phyloP scores from a whole-genome alignment of 1,140 invertebrate species.

The Drosophila varians region DNA sequence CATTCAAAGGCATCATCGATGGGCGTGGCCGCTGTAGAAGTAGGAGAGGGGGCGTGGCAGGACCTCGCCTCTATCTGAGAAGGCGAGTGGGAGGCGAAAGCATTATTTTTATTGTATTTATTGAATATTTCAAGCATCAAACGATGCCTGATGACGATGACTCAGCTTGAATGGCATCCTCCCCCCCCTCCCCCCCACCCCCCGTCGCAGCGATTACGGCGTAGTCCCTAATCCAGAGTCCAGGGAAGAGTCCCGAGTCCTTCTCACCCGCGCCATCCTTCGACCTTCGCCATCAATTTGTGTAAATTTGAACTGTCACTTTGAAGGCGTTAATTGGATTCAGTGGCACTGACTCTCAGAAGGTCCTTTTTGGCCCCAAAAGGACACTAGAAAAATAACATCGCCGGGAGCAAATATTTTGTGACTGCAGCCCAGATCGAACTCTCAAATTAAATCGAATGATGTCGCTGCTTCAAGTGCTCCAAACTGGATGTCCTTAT shows the following conservation, averaged over 20 bases:
- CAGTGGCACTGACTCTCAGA: constrained; percentile 47
- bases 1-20: constrained; percentile 37
- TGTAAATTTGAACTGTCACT: constrained; percentile 82
- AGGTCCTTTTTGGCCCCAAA: constrained; percentile 19
- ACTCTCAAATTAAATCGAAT: constrained; percentile 40
- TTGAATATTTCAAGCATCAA: constrained; percentile 76
- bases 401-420: constrained; percentile 22
- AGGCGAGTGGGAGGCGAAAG: neutral
- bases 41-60: too few species aligned
- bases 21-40: neutral
- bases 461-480: constrained; percentile 28
- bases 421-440: constrained; percentile 18
- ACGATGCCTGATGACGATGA: constrained; percentile 67
- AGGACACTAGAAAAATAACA: constrained; percentile 8
- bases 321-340: constrained; percentile 81
- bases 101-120: constrained; percentile 76
- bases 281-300: constrained; percentile 67
- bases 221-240: constrained; percentile 1
- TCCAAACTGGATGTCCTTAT: neutral
- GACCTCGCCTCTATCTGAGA: constrained; percentile 5
- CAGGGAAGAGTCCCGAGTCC: neutral
- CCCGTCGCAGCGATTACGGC: neutral
- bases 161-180: constrained; percentile 42
- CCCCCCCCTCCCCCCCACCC: neutral
- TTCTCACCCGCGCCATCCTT: neutral